phyloP scores from a whole-genome alignment of 2,888 invertebrate genomes.

The Strigamia crassipes region DNA sequence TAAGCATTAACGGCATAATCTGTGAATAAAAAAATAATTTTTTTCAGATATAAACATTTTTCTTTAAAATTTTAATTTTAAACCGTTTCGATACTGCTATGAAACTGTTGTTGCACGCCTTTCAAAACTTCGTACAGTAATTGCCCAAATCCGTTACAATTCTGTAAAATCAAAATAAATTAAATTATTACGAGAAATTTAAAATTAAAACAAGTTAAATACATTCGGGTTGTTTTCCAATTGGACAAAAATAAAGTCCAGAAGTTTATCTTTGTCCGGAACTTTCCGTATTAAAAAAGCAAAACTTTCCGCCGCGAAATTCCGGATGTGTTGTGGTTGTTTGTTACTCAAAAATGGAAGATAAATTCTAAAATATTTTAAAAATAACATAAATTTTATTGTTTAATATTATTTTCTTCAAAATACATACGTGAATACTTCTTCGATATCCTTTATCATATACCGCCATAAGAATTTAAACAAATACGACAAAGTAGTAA shows the following conservation, averaged over 20 bases:
- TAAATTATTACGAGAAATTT: not conserved
- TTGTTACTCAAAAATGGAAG: constrained; percentile 73
- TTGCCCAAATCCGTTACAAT: constrained; percentile 78
- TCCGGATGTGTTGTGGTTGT: constrained; percentile 82
- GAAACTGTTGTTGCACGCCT: constrained; percentile 82
- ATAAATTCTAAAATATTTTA: constrained; percentile 50
- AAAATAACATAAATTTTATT: too few relatives aligned
- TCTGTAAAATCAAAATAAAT: constrained; percentile 68
- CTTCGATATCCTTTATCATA: constrained; percentile 54
- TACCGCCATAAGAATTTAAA: constrained; percentile 87
- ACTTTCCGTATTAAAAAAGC: constrained; percentile 86
- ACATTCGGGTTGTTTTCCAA: constrained; percentile 72
- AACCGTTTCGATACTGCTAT: constrained; percentile 66
- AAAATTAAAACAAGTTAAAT: constrained; percentile 53
- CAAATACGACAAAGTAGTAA: constrained; percentile 83
- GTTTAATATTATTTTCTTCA: too few relatives aligned
- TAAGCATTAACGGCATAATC: constrained; percentile 51
- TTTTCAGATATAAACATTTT: not conserved
- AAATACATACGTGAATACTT: constrained; percentile 52
- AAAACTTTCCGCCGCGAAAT: constrained; percentile 95
- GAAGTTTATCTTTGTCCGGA: constrained; percentile 57
- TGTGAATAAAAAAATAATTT: too few relatives aligned
- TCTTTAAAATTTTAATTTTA: not conserved
- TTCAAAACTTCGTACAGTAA: constrained; percentile 85
- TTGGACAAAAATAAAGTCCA: constrained; percentile 62